Evolutionary conservation across 2,113 vertebrate species (phyloP).

Genomic region (Mesocricetus auratus): DNA sequence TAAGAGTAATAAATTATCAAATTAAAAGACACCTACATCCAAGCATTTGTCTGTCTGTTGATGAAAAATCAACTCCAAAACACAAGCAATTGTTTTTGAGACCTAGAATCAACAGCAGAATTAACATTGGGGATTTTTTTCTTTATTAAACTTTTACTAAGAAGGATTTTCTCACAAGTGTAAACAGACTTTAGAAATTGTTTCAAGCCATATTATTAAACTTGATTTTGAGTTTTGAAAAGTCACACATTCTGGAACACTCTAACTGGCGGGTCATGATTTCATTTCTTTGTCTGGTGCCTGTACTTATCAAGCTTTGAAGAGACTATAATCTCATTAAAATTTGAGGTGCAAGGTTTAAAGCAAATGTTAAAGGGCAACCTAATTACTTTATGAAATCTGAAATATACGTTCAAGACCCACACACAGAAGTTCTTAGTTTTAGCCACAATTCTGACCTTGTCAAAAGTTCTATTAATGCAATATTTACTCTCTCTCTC

Average conservation of each 20-base stretch:
- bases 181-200: conserved; percentile 41
- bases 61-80: conserved; percentile 57
- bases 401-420: conserved; percentile 59
- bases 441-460: conserved; percentile 66
- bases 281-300: conserved; percentile 45
- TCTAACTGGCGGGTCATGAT: not conserved
- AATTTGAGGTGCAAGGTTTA: conserved; percentile 42
- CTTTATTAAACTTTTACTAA: conserved; percentile 54
- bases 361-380: conserved; percentile 67
- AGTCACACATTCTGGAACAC: conserved; percentile 34
- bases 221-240: conserved; percentile 46
- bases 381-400: conserved; percentile 67
- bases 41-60: not conserved
- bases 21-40: conserved; percentile 27
- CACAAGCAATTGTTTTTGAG: conserved; percentile 36
- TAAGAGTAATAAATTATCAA: conserved; percentile 24
- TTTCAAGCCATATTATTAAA: conserved; percentile 61
- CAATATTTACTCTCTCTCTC: too few species aligned
- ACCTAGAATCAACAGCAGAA: not conserved
- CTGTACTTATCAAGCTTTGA: conserved; percentile 59
- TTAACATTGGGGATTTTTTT: not conserved
- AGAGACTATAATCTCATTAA: conserved; percentile 57
- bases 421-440: conserved; percentile 33
- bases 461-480: conserved; percentile 24
- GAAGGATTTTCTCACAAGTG: conserved; percentile 4